Evolutionary conservation across 2,797 vertebrate genomes (phyloP).

Genomic region (Toxotes lorentzi): DNA sequence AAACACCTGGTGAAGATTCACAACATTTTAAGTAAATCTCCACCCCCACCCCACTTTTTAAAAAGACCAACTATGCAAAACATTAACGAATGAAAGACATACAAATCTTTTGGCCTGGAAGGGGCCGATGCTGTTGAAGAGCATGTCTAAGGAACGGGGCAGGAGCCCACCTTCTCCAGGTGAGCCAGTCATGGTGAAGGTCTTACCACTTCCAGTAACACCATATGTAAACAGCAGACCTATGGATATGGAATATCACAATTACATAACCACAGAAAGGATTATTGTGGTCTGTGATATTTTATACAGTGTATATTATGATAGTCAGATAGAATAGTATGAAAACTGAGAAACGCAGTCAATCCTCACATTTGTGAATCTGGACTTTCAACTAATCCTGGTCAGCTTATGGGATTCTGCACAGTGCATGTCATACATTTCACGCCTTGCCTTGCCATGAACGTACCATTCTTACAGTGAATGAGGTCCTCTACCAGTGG

Average conservation of each 20-base stretch:
- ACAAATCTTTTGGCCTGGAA: conserved; percentile 97
- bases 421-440: background rate
- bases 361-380: background rate
- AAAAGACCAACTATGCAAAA: background rate
- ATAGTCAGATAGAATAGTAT: background rate
- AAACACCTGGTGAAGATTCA: conserved; percentile 88
- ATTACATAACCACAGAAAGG: background rate
- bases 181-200: conserved; percentile 95
- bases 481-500: conserved; percentile 95
- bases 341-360: no score
- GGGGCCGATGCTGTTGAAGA: conserved; percentile 95
- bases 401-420: background rate
- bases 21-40: background rate
- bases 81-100: conserved; percentile 65
- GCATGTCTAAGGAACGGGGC: conserved; percentile 93
- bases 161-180: conserved; percentile 95
- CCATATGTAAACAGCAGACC: conserved; percentile 97
- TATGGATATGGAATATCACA: conserved; percentile 59
- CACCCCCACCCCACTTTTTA: fast-evolving
- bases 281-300: no score
- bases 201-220: conserved; percentile 98
- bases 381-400: background rate
- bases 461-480: conserved; percentile 93
- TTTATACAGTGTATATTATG: background rate
- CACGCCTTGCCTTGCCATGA: background rate